Evolutionary conservation across 92 coral and sea anemone genomes (phyloP), one percentile per base, ranked within the genome.

Genomic region (Actinernus sp.): DNA sequence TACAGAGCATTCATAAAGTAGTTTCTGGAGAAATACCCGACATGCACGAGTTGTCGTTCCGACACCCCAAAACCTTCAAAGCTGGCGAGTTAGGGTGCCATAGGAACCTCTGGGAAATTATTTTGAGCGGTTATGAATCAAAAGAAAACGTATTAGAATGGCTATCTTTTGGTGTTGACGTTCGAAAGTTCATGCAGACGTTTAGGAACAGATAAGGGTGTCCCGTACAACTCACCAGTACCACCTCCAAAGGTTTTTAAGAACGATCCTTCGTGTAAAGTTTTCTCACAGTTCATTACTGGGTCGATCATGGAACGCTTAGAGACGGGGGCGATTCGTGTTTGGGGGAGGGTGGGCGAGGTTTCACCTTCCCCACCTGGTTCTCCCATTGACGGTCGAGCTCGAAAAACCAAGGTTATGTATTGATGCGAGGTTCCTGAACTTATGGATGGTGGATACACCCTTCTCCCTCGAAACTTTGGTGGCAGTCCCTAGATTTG

Each of bases 361-460:
- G 73, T 21, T n/a, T n/a, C n/a, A n/a, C n/a, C n/a, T n/a, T n/a
- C n/a, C 49, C 2, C 21, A 26, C 55, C 16, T 69, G 22, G 56
- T 56, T 3, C 67, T 55, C 22, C 77, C 67, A 12, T 55, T 55
- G 25, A 69, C 77, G 5, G 67, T 69, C 5, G 77, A 69, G 54
- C 77, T 68, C 19, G 37, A 36, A 13, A 71, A 59, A 29, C 79
- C 70, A 1, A 31, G 70, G 26, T 33, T 39, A 13, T 59, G 59
- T 18, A 32, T 71, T 13, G 69, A 71, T 32, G 79, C 70, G 0
- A 59, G 70, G 34, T 71, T 58, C 18, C 31, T 71, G 1, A 55
- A 71, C 44, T 24, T 62, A 13, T 62, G 55, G 40, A 62, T 62
- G 53, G 55, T 26, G 12, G 76, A 71, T 23, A 71, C 79, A 1